Evolutionary conservation across 2,888 invertebrate species (phyloP).

Genomic region (Sipha maydis): DNA sequence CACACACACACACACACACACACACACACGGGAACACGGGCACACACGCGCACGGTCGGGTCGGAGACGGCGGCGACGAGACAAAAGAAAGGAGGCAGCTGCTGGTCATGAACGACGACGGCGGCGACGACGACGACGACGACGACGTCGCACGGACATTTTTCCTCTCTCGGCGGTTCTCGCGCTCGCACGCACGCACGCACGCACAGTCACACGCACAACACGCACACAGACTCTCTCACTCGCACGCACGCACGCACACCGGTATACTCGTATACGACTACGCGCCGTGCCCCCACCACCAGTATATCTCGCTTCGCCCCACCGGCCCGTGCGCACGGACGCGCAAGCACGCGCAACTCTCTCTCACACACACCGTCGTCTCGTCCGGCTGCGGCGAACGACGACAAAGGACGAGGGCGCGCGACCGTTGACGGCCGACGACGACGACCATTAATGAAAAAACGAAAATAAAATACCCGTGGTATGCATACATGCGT

Average conservation of each 20-base stretch:
- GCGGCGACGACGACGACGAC: constrained; percentile 42
- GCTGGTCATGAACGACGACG: constrained; percentile 58
- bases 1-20: neutral
- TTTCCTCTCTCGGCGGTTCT: constrained; percentile 1
- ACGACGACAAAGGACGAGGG: neutral
- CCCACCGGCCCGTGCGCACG: too few species aligned
- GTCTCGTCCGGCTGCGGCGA: neutral
- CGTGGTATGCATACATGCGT: too few species aligned
- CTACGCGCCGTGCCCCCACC: too few species aligned
- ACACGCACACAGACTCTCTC: neutral
- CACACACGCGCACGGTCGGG: constrained; percentile 29
- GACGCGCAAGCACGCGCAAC: too few species aligned
- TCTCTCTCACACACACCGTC: too few species aligned
- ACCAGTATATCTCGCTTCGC: too few species aligned
- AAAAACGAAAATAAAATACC: constrained; percentile 36
- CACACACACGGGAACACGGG: neutral
- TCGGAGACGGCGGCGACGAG: constrained; percentile 27
- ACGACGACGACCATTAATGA: constrained; percentile 45
- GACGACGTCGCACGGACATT: constrained; percentile 50
- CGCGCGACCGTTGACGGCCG: neutral
- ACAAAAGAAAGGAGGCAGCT: constrained; percentile 59
- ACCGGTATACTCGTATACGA: too few species aligned
- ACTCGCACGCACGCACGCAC: too few species aligned
- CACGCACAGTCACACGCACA: neutral
- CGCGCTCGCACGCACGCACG: neutral